Conservation (phyloP, 2,113 vertebrate species). For the Gila orcuttii region DNA sequence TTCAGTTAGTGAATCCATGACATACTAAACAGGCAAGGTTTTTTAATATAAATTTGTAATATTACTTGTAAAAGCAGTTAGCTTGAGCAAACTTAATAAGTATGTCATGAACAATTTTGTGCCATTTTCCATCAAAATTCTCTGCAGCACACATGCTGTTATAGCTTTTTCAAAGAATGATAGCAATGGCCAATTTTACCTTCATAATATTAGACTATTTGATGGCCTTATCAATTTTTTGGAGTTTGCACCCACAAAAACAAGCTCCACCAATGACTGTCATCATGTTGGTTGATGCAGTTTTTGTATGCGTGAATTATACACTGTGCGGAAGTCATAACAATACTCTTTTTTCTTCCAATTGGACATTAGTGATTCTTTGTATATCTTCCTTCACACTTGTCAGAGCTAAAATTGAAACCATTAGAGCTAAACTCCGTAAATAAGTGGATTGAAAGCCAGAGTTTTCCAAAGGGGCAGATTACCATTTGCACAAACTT, state of each 20-base stretch:
- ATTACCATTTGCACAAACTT: conserved; percentile 63
- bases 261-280: not conserved
- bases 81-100: not conserved
- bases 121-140: not conserved
- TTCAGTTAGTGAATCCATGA: not conserved
- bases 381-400: conserved; percentile 64
- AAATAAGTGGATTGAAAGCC: conserved; percentile 75
- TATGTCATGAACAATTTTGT: not conserved
- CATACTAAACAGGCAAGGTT: not conserved
- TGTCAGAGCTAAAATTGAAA: conserved; percentile 72
- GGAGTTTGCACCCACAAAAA: not conserved
- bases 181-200: not conserved
- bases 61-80: not conserved
- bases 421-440: conserved; percentile 69
- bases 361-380: conserved; percentile 35
- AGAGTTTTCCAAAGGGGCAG: conserved; percentile 65
- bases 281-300: not conserved
- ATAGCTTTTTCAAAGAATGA: not conserved
- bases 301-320: not conserved
- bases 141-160: not conserved
- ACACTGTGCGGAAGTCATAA: conserved; percentile 13
- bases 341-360: conserved; percentile 25
- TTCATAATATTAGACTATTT: not conserved
- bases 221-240: not conserved
- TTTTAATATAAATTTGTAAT: not conserved